Conservation (phyloP, 2,797 vertebrate genomes). For the Alosa sapidissima region DNA sequence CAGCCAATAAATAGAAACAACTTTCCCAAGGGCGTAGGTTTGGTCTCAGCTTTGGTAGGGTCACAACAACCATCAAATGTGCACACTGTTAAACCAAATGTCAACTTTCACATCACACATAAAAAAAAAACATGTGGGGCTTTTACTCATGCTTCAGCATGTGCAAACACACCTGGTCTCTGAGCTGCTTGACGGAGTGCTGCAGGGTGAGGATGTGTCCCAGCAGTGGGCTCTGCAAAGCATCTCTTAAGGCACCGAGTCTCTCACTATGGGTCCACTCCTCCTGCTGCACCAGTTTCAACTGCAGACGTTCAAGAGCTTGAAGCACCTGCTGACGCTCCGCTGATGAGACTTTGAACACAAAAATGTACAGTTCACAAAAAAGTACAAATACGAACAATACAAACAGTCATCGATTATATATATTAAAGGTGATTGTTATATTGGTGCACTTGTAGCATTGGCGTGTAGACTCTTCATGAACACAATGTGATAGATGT, state of each 20-base stretch:
- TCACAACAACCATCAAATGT: too few species aligned
- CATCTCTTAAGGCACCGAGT: constrained; percentile 76
- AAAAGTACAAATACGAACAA: constrained; percentile 9
- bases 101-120: not conserved
- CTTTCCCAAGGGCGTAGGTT: too few species aligned
- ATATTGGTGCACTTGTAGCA: too few species aligned
- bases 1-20: too few species aligned
- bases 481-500: not conserved
- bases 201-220: constrained; percentile 92
- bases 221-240: constrained; percentile 87
- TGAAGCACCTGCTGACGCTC: constrained; percentile 90
- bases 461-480: not conserved
- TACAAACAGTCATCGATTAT: not conserved
- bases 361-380: constrained; percentile 5
- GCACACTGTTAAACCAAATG: not conserved
- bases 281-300: constrained; percentile 83
- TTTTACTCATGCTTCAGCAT: not conserved
- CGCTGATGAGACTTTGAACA: constrained; percentile 60
- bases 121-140: not conserved
- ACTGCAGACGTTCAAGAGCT: constrained; percentile 87
- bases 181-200: constrained; percentile 90
- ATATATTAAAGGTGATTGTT: not conserved
- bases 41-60: too few species aligned
- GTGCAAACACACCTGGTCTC: constrained; percentile 77
- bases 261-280: constrained; percentile 84